Conservation (phyloP, 2,113 vertebrate species). For the Lagopus leucura region DNA sequence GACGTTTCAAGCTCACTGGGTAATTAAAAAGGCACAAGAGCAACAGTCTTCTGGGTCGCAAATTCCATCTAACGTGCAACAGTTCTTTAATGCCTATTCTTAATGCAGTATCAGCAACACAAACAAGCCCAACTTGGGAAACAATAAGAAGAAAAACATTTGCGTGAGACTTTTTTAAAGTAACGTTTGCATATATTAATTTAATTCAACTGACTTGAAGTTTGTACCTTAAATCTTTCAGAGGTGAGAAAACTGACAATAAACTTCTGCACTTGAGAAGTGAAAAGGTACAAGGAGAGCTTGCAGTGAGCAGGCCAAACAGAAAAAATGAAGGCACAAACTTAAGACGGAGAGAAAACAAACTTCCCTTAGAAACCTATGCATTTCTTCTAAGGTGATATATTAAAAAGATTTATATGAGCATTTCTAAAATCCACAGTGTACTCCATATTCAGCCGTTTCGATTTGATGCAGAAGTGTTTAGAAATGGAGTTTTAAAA, state of each 20-base stretch:
- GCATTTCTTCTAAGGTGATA: neutral
- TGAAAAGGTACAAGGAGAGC: slow-evolving; percentile 18
- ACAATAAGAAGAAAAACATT: neutral
- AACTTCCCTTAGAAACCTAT: neutral
- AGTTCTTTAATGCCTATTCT: neutral
- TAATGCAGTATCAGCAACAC: neutral
- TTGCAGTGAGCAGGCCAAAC: neutral
- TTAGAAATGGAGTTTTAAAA: neutral
- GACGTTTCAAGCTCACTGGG: neutral
- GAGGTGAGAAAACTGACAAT: neutral
- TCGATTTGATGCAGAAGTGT: neutral
- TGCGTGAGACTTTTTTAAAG: neutral
- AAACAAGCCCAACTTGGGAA: neutral
- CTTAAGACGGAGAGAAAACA: neutral
- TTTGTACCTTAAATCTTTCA: slow-evolving; percentile 18
- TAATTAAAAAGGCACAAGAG: neutral
- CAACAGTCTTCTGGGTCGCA: neutral
- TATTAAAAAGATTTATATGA: neutral
- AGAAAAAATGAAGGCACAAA: neutral
- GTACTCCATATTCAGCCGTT: neutral
- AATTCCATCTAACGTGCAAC: neutral
- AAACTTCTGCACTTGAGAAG: slow-evolving; percentile 8
- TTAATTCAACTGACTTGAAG: neutral
- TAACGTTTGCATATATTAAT: neutral
- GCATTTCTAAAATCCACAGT: neutral